Evolutionary conservation across 2,888 invertebrate genomes (phyloP).

Genomic region (Campopleginae sp.): DNA sequence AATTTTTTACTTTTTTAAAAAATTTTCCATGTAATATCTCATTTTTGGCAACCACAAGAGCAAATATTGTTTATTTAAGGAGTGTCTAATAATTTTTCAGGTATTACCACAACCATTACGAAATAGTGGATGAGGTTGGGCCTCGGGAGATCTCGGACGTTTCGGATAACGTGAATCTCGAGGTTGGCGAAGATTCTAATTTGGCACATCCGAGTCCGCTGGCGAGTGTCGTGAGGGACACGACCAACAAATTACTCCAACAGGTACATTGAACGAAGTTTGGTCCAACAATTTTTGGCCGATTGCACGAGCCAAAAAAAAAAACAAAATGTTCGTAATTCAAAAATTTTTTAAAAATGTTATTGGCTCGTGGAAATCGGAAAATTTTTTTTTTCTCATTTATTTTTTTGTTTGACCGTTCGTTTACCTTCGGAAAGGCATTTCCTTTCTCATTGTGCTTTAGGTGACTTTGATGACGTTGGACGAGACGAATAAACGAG

Average conservation of each 20-base stretch:
- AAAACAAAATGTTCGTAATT: not conserved
- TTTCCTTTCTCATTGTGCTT: constrained; percentile 60
- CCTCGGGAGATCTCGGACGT: constrained; percentile 59
- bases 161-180: constrained; percentile 68
- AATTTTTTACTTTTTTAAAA: too few species aligned
- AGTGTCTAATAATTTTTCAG: constrained; percentile 80
- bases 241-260: constrained; percentile 77
- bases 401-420: constrained; percentile 46
- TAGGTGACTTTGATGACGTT: constrained; percentile 81
- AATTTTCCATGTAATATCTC: too few species aligned
- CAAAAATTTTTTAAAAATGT: not conserved
- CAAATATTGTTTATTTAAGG: too few species aligned
- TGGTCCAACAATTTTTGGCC: not conserved
- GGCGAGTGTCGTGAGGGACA: constrained; percentile 75
- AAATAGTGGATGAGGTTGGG: constrained; percentile 86
- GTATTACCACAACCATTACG: constrained; percentile 89
- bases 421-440: constrained; percentile 65
- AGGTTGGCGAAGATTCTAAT: constrained; percentile 66
- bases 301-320: not conserved
- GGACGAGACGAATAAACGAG: constrained; percentile 76
- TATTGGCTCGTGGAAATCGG: not conserved
- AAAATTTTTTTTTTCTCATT: constrained; percentile 43
- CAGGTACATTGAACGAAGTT: constrained; percentile 73
- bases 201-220: constrained; percentile 65
- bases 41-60: too few species aligned